Evolutionary conservation across 2,888 invertebrate species (phyloP).

Genomic region (Liopterus haemorrhoidalis): DNA sequence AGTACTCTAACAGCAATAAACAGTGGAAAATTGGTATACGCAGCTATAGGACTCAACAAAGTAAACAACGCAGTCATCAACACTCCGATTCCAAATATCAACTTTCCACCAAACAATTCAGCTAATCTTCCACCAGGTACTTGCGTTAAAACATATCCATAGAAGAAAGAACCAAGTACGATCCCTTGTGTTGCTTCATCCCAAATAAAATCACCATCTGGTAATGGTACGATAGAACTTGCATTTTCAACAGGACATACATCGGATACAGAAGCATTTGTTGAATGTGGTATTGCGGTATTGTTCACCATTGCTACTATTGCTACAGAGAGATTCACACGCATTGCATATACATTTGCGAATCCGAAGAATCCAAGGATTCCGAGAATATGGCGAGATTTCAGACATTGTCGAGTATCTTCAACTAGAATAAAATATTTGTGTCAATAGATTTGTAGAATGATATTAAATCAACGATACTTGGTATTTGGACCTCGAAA

Average conservation of each 20-base stretch:
- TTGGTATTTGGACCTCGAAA: too few relatives aligned
- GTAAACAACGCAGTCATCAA: constrained; percentile 77
- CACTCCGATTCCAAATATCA: constrained; percentile 76
- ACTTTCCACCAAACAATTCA: constrained; percentile 81
- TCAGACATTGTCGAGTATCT: constrained; percentile 62
- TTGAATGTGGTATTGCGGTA: constrained; percentile 53
- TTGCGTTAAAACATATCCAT: constrained; percentile 77
- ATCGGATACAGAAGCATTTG: constrained; percentile 55
- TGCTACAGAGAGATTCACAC: constrained; percentile 86
- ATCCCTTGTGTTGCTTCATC: constrained; percentile 71
- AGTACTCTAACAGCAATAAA: constrained; percentile 70
- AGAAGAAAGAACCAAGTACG: constrained; percentile 77
- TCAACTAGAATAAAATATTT: constrained; percentile 43
- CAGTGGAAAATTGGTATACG: constrained; percentile 58
- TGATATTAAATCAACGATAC: too few relatives aligned
- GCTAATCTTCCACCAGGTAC: constrained; percentile 79
- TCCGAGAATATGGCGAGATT: constrained; percentile 71
- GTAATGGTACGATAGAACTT: constrained; percentile 41
- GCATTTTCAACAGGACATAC: constrained; percentile 52
- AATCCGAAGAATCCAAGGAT: constrained; percentile 83
- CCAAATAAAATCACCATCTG: constrained; percentile 70
- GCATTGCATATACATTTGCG: constrained; percentile 83
- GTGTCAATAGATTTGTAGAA: constrained; percentile 4
- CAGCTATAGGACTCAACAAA: constrained; percentile 75
- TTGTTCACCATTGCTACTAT: constrained; percentile 91